These are phyloP conservation scores for Glaucomys volans DNA, from an alignment of 2,113 vertebrate genomes.

Conservation along the genomic window DNA sequence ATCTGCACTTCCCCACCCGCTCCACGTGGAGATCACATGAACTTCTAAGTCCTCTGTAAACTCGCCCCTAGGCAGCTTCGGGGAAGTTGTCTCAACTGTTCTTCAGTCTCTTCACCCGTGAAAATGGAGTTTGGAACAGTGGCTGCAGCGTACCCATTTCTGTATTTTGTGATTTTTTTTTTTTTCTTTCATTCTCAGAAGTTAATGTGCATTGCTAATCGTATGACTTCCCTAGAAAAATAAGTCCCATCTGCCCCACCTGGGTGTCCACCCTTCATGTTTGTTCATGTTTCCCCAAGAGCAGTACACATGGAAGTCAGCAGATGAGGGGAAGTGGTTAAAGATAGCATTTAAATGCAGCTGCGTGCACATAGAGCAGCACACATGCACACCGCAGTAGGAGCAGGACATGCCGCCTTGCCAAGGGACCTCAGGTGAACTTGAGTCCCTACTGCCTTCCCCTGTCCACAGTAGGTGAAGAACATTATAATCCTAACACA, in stretches of 20 bases:
- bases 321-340: not conserved
- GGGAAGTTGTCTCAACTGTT: not conserved
- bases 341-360: not conserved
- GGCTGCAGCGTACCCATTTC: not conserved
- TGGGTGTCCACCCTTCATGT: not conserved
- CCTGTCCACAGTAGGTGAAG: not conserved
- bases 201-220: not conserved
- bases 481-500: slow-evolving; percentile 5
- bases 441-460: not conserved
- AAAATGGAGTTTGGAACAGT: not conserved
- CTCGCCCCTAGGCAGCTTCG: not conserved
- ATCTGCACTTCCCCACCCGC: not conserved
- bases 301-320: not conserved
- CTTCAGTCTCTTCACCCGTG: not conserved
- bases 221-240: not conserved
- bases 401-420: not conserved
- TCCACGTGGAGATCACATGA: too few species aligned
- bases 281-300: not conserved
- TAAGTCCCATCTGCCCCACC: not conserved
- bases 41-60: not conserved
- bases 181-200: not conserved
- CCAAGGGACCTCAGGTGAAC: not conserved
- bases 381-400: accelerated
- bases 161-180: not conserved
- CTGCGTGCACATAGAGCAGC: not conserved